Evolutionary conservation across 2,888 invertebrate genomes (phyloP), one percentile per base, ranked within the genome.

Genomic region (Conus canariensis): DNA sequence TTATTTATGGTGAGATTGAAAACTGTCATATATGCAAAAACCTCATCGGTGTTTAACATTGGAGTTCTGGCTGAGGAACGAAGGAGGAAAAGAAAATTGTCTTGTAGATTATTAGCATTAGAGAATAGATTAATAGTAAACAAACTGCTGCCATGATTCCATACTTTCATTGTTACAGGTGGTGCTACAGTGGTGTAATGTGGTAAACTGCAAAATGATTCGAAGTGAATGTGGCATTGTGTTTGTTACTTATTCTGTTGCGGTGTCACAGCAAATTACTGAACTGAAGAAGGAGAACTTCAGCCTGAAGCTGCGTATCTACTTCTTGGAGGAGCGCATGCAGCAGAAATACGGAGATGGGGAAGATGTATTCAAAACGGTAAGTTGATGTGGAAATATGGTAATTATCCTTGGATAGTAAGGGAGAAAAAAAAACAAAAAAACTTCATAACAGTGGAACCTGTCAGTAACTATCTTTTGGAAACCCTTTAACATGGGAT

Each of bases 251-350:
- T 64, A 14, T 5, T 64, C 16, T 64, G 64, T 16, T 64, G 12
- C 45, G 16, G 60, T 77, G 85, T 93, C 93, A 30, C 98, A 99
- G 96, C 98, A 98, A 96, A 97, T 99, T 92, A 97, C 97, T 88
- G 97, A 97, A 86, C 96, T 99, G 92, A 97, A 98, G 93, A 98
- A 98, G 96, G 99, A 99, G 96, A 99, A 99, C 96, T 99, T 99
- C 95, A 98, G 98, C 96, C 97, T 99, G 45, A 99, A 99, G 96
- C 97, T 99, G 94, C 97, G 98, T 89, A 98, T 99, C 94, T 99
- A 98, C 96, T 98, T 98, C 96, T 97, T 99, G 92, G 98, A 99
- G 96, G 98, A 99, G 96, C 97, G 97, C 95, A 97, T 97, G 96
- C 97, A 97, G 25, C 97, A 97, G 93, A 97, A 97, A 93, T 97